Evolutionary conservation across 2,888 invertebrate genomes (phyloP).

Genomic region (Himalopsyche anomala): DNA sequence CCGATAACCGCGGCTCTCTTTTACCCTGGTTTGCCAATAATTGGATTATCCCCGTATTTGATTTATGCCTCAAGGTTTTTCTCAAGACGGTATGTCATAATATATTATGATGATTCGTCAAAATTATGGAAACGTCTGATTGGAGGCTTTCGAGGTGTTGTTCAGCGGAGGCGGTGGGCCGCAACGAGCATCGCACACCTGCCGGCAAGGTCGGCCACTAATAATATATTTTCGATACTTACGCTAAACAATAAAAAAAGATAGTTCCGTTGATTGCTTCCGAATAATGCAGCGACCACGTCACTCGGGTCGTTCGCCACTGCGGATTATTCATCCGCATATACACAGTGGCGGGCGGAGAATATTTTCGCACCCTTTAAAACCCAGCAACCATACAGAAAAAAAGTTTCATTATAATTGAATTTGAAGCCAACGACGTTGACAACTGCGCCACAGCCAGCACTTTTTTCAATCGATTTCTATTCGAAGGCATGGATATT

Average conservation of each 20-base stretch:
- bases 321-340: constrained; percentile 4
- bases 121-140: neutral
- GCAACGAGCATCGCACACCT: constrained; percentile 24
- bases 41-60: neutral
- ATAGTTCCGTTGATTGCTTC: constrained; percentile 59
- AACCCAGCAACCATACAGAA: no score
- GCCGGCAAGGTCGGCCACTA: constrained; percentile 24
- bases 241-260: constrained; percentile 51
- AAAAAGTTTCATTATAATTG: no score
- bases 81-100: neutral
- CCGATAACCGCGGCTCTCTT: no score
- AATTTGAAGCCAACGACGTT: no score
- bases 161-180: constrained; percentile 25
- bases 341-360: constrained; percentile 6
- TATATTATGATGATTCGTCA: neutral
- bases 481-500: no score
- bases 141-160: constrained; percentile 14
- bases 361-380: no score
- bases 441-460: no score
- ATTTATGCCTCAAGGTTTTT: neutral
- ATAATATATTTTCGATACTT: constrained; percentile 50
- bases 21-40: no score
- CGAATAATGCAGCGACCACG: constrained; percentile 51
- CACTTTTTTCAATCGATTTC: no score
- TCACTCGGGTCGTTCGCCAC: constrained; percentile 38